Conservation (phyloP, 2,113 vertebrate genomes). For the Tauraco erythrolophus region DNA sequence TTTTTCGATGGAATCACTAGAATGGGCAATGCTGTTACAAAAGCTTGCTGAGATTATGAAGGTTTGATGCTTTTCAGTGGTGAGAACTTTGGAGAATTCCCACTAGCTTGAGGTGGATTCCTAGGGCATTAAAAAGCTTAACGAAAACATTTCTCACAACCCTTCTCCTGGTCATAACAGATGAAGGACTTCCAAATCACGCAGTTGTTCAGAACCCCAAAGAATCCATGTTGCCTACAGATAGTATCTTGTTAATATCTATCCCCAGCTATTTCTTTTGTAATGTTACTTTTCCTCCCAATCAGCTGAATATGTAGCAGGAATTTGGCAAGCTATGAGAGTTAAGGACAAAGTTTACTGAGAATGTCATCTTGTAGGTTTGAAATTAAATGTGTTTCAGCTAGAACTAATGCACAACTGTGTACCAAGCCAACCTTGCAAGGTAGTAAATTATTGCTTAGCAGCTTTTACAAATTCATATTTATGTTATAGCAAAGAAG, state of each 20-base stretch:
- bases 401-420: not conserved
- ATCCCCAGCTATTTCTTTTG: not conserved
- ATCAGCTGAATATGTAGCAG: not conserved
- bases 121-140: not conserved
- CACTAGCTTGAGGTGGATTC: not conserved
- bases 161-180: not conserved
- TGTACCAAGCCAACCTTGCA: not conserved
- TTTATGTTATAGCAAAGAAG: constrained; percentile 20
- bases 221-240: not conserved
- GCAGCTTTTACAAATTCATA: constrained; percentile 42
- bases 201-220: not conserved
- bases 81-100: not conserved
- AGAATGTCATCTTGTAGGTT: not conserved
- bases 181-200: not conserved
- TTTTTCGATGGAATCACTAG: not conserved
- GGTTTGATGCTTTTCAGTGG: not conserved
- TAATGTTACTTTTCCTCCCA: not conserved
- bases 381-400: constrained; percentile 25
- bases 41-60: not conserved
- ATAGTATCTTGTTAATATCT: not conserved
- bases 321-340: not conserved
- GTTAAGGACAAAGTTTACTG: constrained; percentile 17
- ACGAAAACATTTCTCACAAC: not conserved
- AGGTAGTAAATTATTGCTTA: constrained; percentile 32
- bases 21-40: not conserved